These are phyloP conservation scores for Rhamnusium bicolor DNA, from an alignment of 2,888 invertebrate species.

Conservation along the genomic window DNA sequence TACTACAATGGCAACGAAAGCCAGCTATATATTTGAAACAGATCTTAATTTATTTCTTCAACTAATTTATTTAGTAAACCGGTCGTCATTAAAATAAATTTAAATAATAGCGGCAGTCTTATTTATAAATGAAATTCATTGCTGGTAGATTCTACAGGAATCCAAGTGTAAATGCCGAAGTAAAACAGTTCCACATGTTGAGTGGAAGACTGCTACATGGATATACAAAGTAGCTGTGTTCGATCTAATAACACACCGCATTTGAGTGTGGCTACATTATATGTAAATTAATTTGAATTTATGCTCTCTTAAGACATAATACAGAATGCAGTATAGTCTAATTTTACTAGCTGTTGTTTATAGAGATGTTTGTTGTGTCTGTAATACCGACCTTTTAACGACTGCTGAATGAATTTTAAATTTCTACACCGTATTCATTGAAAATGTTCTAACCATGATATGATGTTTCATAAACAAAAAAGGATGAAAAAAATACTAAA, in stretches of 20 bases:
- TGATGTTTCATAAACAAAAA: no score
- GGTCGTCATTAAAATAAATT: slow-evolving; percentile 35
- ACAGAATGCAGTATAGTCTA: slow-evolving; percentile 1
- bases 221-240: slow-evolving; percentile 8
- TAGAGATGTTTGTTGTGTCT: not conserved
- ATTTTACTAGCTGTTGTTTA: not conserved
- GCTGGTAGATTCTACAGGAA: slow-evolving; percentile 2
- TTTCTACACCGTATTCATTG: no score
- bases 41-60: slow-evolving; percentile 8
- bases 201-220: not conserved
- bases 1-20: not conserved
- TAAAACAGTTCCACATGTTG: slow-evolving; percentile 20
- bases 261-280: slow-evolving; percentile 19
- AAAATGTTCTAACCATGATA: no score
- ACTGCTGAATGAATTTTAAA: no score
- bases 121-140: not conserved
- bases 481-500: no score
- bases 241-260: slow-evolving; percentile 12
- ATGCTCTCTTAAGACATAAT: not conserved
- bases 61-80: slow-evolving; percentile 33
- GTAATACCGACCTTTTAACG: not conserved
- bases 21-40: not conserved
- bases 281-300: slow-evolving; percentile 15
- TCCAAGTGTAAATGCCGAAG: slow-evolving; percentile 15
- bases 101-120: slow-evolving; percentile 24